Conservation (phyloP, 2,113 vertebrate species). For the Neopipo cinnamomea region DNA sequence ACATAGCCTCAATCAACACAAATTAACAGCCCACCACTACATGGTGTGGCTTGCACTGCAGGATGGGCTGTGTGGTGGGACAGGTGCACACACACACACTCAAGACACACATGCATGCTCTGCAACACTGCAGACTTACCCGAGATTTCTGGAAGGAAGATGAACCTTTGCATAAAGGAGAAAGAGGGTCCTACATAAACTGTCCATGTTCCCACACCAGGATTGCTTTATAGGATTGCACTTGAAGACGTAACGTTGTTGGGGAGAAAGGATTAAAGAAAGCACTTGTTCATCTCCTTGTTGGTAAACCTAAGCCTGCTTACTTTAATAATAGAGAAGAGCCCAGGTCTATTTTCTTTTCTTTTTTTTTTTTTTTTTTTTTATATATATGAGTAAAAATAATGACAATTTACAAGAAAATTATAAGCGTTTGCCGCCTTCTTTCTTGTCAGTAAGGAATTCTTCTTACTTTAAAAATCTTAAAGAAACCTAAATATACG, state of each 20-base stretch:
- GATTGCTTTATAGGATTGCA: background rate
- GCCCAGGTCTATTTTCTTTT: background rate
- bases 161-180: background rate
- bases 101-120: fast-evolving
- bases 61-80: fast-evolving
- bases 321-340: background rate
- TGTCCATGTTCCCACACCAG: background rate
- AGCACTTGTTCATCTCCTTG: background rate
- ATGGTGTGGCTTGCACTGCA: fast-evolving
- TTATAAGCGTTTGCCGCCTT: background rate
- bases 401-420: background rate
- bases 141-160: background rate
- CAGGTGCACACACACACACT: fast-evolving
- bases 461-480: background rate
- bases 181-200: background rate
- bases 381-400: background rate
- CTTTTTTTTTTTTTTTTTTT: background rate
- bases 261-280: background rate
- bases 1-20: background rate
- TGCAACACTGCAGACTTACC: background rate
- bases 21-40: background rate
- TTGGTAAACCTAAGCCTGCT: background rate
- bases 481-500: background rate
- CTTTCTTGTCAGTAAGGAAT: background rate
- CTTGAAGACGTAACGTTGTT: background rate